Evolutionary conservation across 1,140 invertebrate genomes (phyloP).

Genomic region (Halesus radiatus): DNA sequence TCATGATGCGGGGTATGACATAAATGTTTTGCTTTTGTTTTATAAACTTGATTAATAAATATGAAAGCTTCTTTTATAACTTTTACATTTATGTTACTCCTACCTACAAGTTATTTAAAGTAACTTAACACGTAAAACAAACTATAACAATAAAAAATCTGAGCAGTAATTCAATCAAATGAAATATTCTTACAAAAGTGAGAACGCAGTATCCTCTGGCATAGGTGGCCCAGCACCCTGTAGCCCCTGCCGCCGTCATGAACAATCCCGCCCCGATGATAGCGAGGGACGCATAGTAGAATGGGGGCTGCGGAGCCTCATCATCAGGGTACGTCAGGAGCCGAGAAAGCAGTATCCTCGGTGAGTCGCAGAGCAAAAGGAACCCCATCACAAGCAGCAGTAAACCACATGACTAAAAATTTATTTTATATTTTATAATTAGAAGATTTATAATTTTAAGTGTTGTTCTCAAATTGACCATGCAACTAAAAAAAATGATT

Average conservation of each 20-base stretch:
- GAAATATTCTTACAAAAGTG: constrained; percentile 71
- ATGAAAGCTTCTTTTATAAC: too few species aligned
- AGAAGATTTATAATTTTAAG: too few species aligned
- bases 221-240: constrained; percentile 86
- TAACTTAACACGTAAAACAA: too few species aligned
- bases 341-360: constrained; percentile 78
- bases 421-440: too few species aligned
- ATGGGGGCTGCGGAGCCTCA: constrained; percentile 75
- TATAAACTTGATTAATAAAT: too few species aligned
- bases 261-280: constrained; percentile 76
- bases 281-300: constrained; percentile 80
- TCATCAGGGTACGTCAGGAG: constrained; percentile 73
- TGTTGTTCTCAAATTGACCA: too few species aligned
- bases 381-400: constrained; percentile 78
- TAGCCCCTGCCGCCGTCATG: constrained; percentile 75
- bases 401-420: constrained; percentile 79
- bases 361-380: constrained; percentile 77
- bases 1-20: too few species aligned
- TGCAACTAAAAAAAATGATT: too few species aligned
- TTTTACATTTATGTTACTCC: too few species aligned
- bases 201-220: constrained; percentile 80
- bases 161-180: not conserved
- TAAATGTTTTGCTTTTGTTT: too few species aligned
- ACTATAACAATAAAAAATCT: too few species aligned
- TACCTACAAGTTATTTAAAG: too few species aligned